Evolutionary conservation across 2,888 invertebrate species (phyloP), one percentile per base, ranked within the genome.

Genomic region (Azorinus chamasolen): DNA sequence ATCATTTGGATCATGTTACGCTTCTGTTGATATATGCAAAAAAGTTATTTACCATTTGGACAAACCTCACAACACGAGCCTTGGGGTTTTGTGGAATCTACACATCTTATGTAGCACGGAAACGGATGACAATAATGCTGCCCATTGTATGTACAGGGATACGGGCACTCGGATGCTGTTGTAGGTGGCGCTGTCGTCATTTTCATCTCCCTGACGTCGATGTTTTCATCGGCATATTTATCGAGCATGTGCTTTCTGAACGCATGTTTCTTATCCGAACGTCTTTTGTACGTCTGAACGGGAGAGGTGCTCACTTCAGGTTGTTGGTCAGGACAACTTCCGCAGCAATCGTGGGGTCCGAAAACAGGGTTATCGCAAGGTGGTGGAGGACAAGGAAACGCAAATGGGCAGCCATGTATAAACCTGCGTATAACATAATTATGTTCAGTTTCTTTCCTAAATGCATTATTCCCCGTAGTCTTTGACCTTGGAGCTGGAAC

Each of bases 321-420:
- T 25, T n/a, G 16, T 2, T 51, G 46, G 4, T 61, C 66, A 37
- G 74, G 74, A 41, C 75, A 75, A 14, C 57, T 43, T 41, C 75
- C 75, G 37, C 75, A 75, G 50, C 75, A 75, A 54, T 75, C 48
- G 3, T 54, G 53, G 5, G 53, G 69, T 27, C 69, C 69, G 41
- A 46, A 75, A 4, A 75, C 69, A 2, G 75, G 69, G 48, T 75
- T 64, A 22, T 64, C 58, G 20, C 75, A 75, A 0, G 69, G 69
- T 25, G 75, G 75, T 8, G 59, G 75, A 10, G 68, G 58, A 24
- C 75, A 75, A 14, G 75, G 75, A 69, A 75, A 69, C 14, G 69
- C 69, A 18, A 69, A 64, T 0, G 69, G 75, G 41, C 75, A 75
- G 1, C 75, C 75, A 39, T 75, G 75, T 18, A 69, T n/a, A 39